Base-by-base conservation (phyloP, 2,797 vertebrate species). In the Leuciscus waleckii region DNA sequence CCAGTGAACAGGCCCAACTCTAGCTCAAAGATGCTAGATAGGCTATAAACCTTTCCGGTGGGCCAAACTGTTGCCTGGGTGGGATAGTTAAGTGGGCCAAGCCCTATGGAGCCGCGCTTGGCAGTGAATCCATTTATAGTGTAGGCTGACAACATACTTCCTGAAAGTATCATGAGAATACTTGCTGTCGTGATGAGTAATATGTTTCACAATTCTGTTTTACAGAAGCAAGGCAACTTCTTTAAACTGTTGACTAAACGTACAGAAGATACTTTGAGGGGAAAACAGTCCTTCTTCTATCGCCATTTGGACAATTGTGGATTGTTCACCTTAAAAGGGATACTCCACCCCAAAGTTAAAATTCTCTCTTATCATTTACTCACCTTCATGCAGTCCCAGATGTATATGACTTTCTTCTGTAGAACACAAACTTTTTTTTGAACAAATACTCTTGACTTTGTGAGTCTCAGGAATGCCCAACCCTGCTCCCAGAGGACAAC, bases 141-240 rank as follows among this genome's bases (percentile, higher is more conserved):
- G 21, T 41, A 11, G 23, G 2, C 35, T 13, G 32, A 37, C 46
- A 69, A 37, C 23, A 54, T 69, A 65, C 43, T 75, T 83, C 32
- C 16, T 75, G 16, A 23, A 83, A 68, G 16, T 8, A 23, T 74
- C 21, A 65, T 65, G 43, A 39, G 19, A 78, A n/a, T 58, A 69
- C 37, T 58, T 78, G 63, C 7, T 35, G 67, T 7, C 35, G 11
- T 69, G 37, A 78, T 58, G 49, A 69, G 35, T 68, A 43, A 41
- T 43, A 19, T 14, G 9, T 79, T 84, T 79, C 74, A 78, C 74
- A 84, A 58, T 78, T 26, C 37, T 8, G 19, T 77, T 78, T 79
- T 61, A 49, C 65, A 79, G 65, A 84, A 84, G 37, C 29, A 7
- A 84, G 21, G 41, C 46, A 69, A 70, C 74, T 58, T 83, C 71